Percentiles rank a stretch among this genome's conserved stretches.
Conservation (phyloP, 1,140 invertebrate genomes). For the Drosophila pectinifera region DNA sequence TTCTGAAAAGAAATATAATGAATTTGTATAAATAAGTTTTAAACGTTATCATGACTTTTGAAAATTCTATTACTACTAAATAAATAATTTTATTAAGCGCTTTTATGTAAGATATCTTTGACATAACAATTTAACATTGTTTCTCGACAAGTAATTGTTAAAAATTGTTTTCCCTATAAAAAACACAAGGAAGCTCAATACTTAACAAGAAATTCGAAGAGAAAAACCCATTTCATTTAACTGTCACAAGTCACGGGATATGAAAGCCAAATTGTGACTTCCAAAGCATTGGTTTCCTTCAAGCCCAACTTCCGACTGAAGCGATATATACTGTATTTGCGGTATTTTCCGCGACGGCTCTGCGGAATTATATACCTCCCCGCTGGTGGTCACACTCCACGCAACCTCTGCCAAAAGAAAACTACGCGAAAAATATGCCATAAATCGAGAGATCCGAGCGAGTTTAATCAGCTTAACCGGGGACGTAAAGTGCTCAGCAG, state of each 20-base stretch:
- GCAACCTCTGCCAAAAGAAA: conserved; percentile 46
- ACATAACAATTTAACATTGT: not conserved
- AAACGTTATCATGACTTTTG: no score
- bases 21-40: no score
- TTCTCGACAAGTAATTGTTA: no score
- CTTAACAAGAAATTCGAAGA: not conserved
- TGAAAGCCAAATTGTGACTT: conserved; percentile 10
- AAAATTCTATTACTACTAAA: no score
- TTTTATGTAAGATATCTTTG: no score
- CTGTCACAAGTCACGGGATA: conserved; percentile 4
- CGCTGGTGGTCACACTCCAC: conserved; percentile 26
- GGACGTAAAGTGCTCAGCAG: conserved; percentile 17
- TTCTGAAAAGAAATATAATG: no score
- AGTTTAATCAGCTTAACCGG: conserved; percentile 22
- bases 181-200: not conserved
- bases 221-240: not conserved
- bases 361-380: conserved; percentile 6
- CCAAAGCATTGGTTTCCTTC: not conserved
- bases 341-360: not conserved
- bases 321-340: conserved; percentile 13
- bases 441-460: conserved; percentile 27
- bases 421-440: conserved; percentile 62
- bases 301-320: not conserved
- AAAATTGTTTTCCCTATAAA: not conserved
- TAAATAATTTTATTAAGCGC: no score